These are phyloP conservation scores for Leucopsar rothschildi DNA, from an alignment of 2,113 vertebrate genomes.

Conservation along the genomic window DNA sequence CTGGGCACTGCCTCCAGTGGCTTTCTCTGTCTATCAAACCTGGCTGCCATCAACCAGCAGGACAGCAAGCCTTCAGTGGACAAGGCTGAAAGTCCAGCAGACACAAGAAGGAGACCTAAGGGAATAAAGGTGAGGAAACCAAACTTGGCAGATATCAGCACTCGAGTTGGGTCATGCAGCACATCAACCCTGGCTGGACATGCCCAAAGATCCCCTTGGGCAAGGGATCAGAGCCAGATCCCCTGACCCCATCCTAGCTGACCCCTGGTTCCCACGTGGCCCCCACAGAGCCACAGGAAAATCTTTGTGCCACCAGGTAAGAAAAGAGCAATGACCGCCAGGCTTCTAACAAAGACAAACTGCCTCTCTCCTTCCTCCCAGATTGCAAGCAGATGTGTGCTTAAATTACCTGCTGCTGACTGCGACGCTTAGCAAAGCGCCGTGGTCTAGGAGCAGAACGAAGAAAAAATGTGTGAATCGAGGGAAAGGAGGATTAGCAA, in stretches of 20 bases:
- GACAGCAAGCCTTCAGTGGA: fast-evolving
- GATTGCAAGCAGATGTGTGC: slow-evolving; percentile 68
- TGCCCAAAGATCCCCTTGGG: fast-evolving
- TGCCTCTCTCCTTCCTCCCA: slow-evolving; percentile 35
- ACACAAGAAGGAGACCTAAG: neutral
- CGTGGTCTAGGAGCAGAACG: neutral
- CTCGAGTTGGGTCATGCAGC: neutral
- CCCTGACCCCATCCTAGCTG: neutral
- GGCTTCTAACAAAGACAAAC: slow-evolving; percentile 44
- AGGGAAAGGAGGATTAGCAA: slow-evolving; percentile 23
- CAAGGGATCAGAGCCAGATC: neutral
- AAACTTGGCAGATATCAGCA: neutral
- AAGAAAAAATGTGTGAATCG: slow-evolving; percentile 17
- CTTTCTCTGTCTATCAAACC: neutral
- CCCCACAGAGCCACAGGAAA: neutral
- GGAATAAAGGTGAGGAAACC: neutral
- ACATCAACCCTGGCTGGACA: fast-evolving
- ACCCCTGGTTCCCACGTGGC: neutral
- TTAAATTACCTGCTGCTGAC: slow-evolving; percentile 57
- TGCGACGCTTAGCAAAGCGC: neutral
- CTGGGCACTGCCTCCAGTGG: fast-evolving
- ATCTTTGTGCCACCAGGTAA: slow-evolving; percentile 7
- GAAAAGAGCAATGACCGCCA: neutral
- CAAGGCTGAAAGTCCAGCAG: neutral
- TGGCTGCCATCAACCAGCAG: neutral